Evolutionary conservation across 2,113 vertebrate genomes (phyloP).

Genomic region (Passer domesticus): DNA sequence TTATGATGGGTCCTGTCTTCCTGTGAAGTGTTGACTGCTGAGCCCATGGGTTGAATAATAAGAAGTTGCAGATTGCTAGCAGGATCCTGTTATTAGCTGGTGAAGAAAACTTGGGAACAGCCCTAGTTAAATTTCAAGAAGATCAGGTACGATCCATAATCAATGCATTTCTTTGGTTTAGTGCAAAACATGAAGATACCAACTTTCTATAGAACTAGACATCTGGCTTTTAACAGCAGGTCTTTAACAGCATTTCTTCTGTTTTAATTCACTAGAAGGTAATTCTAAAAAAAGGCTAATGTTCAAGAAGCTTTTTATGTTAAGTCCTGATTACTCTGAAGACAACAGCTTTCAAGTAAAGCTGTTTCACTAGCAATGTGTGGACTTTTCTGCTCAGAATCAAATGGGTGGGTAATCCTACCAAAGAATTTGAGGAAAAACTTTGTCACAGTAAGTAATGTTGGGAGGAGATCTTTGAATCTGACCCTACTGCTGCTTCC

Average conservation of each 20-base stretch:
- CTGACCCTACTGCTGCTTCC: neutral
- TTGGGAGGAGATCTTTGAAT: neutral
- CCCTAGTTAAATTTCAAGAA: neutral
- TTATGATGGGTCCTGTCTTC: neutral
- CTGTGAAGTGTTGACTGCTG: neutral
- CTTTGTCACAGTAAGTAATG: neutral
- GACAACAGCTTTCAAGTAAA: neutral
- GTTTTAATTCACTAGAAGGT: neutral
- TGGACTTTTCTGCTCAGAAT: neutral
- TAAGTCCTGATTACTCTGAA: neutral
- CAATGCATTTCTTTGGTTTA: neutral
- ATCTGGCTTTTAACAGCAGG: neutral
- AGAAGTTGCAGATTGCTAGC: neutral
- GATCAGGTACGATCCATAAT: neutral
- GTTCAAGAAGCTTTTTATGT: neutral
- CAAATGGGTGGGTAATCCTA: neutral
- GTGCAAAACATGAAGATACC: neutral
- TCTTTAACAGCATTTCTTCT: neutral
- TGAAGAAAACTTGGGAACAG: neutral
- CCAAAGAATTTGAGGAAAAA: neutral
- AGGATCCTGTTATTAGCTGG: neutral
- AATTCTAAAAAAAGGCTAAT: neutral
- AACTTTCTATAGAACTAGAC: neutral
- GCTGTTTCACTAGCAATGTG: neutral
- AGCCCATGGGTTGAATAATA: accelerated